Base-by-base conservation (phyloP, 2,113 vertebrate species). In the Galbula dea region DNA sequence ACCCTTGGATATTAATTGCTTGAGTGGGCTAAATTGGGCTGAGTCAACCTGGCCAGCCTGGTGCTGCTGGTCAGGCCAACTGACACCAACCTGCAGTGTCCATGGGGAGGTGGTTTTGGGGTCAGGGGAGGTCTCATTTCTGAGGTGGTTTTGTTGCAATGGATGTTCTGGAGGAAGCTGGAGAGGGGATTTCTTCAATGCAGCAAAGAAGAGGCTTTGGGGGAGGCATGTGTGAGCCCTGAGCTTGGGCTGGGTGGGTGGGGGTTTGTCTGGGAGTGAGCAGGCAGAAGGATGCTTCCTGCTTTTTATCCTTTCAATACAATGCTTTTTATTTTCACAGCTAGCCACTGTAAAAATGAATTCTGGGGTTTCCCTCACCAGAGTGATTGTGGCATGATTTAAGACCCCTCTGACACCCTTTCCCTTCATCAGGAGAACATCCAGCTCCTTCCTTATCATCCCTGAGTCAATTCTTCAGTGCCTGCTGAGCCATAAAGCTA, bases 201-300 rank as follows among this genome's bases (percentile, higher is more conserved):
- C 87, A 27, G 62, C 4, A 54, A 77, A 82, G 79, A 34, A 19
- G 27, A 85, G 12, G 92, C 58, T 79, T 43, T 67, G 85, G 21
- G 37, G 85, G 41, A 93, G 96, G 23, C 77, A 12, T 19, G 30
- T 41, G 87, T 92, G 94, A 86, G 93, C 86, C 65, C 67, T 19
- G 78, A 91, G 76, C 83, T 43, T 12, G 71, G n/a, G n/a, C n/a
- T 79, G 95, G 58, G 96, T 94, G 96, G 95, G 96, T 66, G 94
- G 34, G 58, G 85, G 92, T 91, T 95, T 95, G 94, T 90, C 75
- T 69, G 83, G 63, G 78, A 95, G 80, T 1, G 73, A 73, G 80
- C 89, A 82, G 86, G 67, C 79, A 49, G 82, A 73, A 94, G 81
- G 94, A 83, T 55, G 71, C 83, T 90, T 91, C 86, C 88, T 93